phyloP scores from a whole-genome alignment of 2,888 invertebrate genomes.

The Xestia ashworthii region DNA sequence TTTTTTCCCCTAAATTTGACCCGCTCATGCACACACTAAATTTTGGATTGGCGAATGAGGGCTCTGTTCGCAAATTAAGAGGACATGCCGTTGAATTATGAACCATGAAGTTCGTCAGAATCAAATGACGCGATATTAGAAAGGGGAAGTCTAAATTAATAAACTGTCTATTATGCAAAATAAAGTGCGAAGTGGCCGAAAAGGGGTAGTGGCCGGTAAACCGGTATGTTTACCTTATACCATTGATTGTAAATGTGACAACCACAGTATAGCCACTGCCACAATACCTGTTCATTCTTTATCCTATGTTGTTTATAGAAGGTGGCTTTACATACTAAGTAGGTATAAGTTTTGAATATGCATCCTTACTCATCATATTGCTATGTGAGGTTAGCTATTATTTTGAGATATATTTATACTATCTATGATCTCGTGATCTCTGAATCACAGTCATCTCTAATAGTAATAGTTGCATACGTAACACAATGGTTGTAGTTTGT shows the following conservation, averaged over 20 bases:
- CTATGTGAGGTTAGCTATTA: slow-evolving; percentile 21
- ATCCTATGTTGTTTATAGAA: slow-evolving; percentile 10
- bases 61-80: too few relatives aligned
- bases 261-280: not conserved
- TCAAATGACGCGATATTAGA: too few relatives aligned
- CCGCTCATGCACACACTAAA: too few relatives aligned
- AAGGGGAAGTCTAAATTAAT: too few relatives aligned
- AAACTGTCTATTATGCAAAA: too few relatives aligned
- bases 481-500: slow-evolving; percentile 48
- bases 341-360: slow-evolving; percentile 29
- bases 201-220: too few relatives aligned
- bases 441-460: slow-evolving; percentile 43
- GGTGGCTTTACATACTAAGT: slow-evolving; percentile 30
- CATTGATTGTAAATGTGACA: not conserved
- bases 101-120: too few relatives aligned
- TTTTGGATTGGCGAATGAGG: too few relatives aligned
- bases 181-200: too few relatives aligned
- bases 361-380: slow-evolving; percentile 33
- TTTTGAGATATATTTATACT: slow-evolving; percentile 38
- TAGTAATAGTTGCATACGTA: slow-evolving; percentile 29
- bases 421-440: slow-evolving; percentile 21
- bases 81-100: too few relatives aligned
- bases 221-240: not conserved
- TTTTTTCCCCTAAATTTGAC: too few relatives aligned
- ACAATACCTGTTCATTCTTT: not conserved